A percentile compares a stretch with the other conserved stretches of the same genome.
These are phyloP conservation scores for Eretmocerus hayati DNA, from an alignment of 2,888 invertebrate genomes.

Conservation along the genomic window DNA sequence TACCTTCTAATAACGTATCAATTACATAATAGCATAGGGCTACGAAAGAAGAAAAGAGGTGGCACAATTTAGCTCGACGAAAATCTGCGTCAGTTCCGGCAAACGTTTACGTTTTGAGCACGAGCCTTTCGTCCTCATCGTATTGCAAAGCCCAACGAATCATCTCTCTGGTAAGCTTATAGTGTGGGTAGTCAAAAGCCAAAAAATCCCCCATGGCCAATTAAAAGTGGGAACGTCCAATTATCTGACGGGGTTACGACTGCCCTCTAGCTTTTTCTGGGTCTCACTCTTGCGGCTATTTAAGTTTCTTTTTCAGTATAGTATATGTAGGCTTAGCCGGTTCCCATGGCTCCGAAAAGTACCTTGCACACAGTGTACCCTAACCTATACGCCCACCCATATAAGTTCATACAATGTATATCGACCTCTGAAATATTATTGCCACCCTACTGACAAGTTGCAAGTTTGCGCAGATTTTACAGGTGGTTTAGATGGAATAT, in stretches of 20 bases:
- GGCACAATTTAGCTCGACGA: no score
- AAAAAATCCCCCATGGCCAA: no score
- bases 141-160: conserved; percentile 21
- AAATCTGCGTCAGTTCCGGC: conserved; percentile 26
- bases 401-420: not conserved
- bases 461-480: no score
- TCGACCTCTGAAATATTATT: no score
- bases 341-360: no score
- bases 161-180: no score
- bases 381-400: not conserved
- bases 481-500: no score
- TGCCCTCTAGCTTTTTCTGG: not conserved
- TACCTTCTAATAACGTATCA: conserved; percentile 46
- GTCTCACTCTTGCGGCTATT: not conserved
- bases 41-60: no score
- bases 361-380: not conserved
- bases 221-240: conserved; percentile 43
- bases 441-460: no score
- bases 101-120: conserved; percentile 29
- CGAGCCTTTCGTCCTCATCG: conserved; percentile 9
- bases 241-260: conserved; percentile 37
- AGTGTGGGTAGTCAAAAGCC: no score
- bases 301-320: not conserved
- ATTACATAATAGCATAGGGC: conserved; percentile 46
- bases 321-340: conserved; percentile 1